Conservation (phyloP, 2,797 vertebrate species). For the Phrynocephalus vlangalii region DNA sequence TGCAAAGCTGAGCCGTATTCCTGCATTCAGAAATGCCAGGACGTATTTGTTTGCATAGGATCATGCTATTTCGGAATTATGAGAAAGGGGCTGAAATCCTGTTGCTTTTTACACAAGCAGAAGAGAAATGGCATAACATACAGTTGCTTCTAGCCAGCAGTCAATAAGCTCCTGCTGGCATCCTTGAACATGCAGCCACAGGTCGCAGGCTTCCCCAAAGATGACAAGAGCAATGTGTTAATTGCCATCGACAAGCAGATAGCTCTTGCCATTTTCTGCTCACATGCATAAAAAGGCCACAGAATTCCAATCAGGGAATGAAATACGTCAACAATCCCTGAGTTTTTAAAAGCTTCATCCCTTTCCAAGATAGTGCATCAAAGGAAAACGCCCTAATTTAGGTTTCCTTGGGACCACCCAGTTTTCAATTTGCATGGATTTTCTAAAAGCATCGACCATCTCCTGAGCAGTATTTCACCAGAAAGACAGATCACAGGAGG, state of each 20-base stretch:
- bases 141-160: too few relatives aligned
- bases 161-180: too few relatives aligned
- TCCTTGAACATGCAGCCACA: too few relatives aligned
- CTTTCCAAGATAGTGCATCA: background rate
- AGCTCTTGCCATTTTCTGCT: background rate
- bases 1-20: background rate
- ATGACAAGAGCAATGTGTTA: too few relatives aligned
- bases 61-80: background rate
- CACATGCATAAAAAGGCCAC: too few relatives aligned
- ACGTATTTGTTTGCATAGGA: background rate
- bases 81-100: background rate
- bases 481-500: background rate
- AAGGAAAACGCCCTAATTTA: background rate
- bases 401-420: background rate
- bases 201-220: too few relatives aligned
- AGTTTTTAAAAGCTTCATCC: background rate
- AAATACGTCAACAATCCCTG: too few relatives aligned
- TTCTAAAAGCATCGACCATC: background rate
- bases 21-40: background rate
- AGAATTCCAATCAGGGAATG: too few relatives aligned
- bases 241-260: too few relatives aligned
- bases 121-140: too few relatives aligned
- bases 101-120: too few relatives aligned
- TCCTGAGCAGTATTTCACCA: background rate
- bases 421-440: background rate